A percentile compares a stretch with the other conserved stretches of the same genome.
Evolutionary conservation across 2,113 vertebrate species (phyloP).

Genomic region (Porphyrio hochstetteri): DNA sequence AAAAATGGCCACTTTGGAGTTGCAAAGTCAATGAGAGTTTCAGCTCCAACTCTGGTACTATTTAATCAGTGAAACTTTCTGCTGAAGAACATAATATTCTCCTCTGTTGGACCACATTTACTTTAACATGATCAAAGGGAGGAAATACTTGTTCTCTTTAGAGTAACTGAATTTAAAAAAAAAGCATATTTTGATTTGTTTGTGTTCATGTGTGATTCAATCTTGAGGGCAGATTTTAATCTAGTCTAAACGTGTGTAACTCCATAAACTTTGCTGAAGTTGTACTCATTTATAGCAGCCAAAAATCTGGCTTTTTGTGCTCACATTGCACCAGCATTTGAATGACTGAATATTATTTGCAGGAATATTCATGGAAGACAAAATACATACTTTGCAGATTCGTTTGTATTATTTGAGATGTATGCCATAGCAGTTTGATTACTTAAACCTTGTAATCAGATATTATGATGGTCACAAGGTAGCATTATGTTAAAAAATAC

Average conservation of each 20-base stretch:
- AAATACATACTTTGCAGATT: background rate
- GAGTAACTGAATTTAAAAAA: slow-evolving; percentile 26
- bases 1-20: background rate
- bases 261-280: background rate
- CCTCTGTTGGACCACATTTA: slow-evolving; percentile 11
- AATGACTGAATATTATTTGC: background rate
- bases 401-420: background rate
- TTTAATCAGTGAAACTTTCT: background rate
- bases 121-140: slow-evolving; percentile 52
- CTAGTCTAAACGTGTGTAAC: slow-evolving; percentile 34
- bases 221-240: slow-evolving; percentile 62
- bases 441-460: background rate
- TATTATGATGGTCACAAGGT: background rate
- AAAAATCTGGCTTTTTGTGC: background rate
- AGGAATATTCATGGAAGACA: background rate
- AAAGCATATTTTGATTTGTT: slow-evolving; percentile 42
- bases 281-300: slow-evolving; percentile 12
- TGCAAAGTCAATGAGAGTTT: background rate
- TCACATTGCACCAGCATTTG: background rate
- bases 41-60: background rate
- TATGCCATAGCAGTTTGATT: background rate
- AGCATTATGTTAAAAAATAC: background rate
- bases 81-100: background rate
- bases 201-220: background rate
- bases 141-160: slow-evolving; percentile 54